These are phyloP conservation scores for Lydus trimaculatus DNA, from an alignment of 2,888 invertebrate species.

Conservation along the genomic window DNA sequence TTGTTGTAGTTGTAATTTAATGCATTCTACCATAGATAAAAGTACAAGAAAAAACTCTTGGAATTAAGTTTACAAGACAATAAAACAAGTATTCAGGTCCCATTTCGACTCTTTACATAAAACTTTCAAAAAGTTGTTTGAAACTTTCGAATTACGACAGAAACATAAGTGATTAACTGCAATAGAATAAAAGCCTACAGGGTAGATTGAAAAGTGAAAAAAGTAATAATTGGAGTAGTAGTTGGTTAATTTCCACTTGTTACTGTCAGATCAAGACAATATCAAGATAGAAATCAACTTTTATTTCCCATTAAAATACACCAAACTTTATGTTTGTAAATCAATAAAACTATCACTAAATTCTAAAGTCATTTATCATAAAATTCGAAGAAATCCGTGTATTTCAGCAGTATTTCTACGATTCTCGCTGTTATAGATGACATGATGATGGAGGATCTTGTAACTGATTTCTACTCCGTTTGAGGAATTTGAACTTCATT, in stretches of 20 bases:
- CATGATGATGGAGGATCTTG: no score
- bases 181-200: not conserved
- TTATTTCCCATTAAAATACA: no score
- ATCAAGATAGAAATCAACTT: no score
- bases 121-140: not conserved
- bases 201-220: not conserved
- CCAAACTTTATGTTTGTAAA: no score
- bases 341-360: no score
- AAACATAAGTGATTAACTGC: not conserved
- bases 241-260: not conserved
- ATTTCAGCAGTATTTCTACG: not conserved
- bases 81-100: constrained; percentile 5
- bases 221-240: not conserved
- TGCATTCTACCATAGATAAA: not conserved
- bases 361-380: not conserved
- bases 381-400: not conserved
- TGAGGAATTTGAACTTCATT: no score
- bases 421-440: no score
- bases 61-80: constrained; percentile 15
- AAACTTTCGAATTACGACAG: not conserved
- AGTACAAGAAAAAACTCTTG: constrained; percentile 9
- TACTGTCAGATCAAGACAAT: not conserved
- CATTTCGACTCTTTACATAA: constrained; percentile 10
- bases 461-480: no score
- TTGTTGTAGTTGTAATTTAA: not conserved